Percentiles rank a stretch among this genome's conserved stretches.
Conservation (phyloP, 2,888 invertebrate species). For the Drosophila kanekoi region DNA sequence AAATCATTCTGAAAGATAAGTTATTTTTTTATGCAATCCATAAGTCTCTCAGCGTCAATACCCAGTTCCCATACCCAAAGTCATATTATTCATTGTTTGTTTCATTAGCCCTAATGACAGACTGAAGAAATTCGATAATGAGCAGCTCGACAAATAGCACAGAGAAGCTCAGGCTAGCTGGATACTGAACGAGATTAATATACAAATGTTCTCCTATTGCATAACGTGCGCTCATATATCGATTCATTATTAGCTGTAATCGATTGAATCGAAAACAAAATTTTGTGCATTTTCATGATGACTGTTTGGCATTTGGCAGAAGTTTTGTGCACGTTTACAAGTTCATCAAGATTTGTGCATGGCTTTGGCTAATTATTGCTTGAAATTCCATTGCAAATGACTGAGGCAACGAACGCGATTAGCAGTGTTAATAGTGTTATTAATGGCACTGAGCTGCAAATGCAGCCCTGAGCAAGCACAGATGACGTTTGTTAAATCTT, state of each 20-base stretch:
- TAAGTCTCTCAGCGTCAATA: too few relatives aligned
- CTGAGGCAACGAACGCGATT: constrained; percentile 32
- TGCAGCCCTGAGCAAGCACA: constrained; percentile 52
- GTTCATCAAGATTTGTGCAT: constrained; percentile 34
- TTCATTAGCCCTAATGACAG: too few relatives aligned
- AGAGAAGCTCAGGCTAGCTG: too few relatives aligned
- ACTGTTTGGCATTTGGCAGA: constrained; percentile 41
- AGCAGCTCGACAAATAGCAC: too few relatives aligned
- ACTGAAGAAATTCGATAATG: too few relatives aligned
- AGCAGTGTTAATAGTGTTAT: constrained; percentile 43
- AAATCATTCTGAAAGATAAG: too few relatives aligned
- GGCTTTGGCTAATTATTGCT: constrained; percentile 33
- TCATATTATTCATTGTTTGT: too few relatives aligned
- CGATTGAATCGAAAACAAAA: not conserved
- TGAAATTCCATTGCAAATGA: constrained; percentile 43
- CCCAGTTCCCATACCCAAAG: too few relatives aligned
- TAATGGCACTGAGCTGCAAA: constrained; percentile 35
- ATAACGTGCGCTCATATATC: not conserved
- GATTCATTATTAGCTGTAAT: not conserved
- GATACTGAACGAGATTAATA: too few relatives aligned
- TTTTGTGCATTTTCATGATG: constrained; percentile 52
- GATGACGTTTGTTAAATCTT: too few relatives aligned
- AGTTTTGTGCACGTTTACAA: constrained; percentile 21
- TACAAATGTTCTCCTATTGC: too few relatives aligned
- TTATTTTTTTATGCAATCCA: too few relatives aligned